These are phyloP conservation scores for Nesoenas mayeri DNA, from an alignment of 2,113 vertebrate genomes.

Conservation along the genomic window DNA sequence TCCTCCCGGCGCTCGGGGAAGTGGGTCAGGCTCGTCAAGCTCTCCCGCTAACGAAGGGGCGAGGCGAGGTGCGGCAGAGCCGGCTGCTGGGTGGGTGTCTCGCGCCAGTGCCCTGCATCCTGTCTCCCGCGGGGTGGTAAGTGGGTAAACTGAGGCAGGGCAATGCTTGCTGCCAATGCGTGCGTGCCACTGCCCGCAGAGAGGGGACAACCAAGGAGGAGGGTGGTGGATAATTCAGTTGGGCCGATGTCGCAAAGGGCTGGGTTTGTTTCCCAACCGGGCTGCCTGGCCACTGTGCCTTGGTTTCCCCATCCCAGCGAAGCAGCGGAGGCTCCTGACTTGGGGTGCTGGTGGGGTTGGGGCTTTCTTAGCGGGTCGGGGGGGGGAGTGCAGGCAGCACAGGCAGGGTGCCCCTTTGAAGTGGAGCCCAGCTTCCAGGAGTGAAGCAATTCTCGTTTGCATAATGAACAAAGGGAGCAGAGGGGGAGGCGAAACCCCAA, in stretches of 20 bases:
- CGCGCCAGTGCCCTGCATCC: background rate
- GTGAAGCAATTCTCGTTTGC: conserved; percentile 49
- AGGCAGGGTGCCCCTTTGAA: conserved; percentile 34
- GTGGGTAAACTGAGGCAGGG: conserved; percentile 58
- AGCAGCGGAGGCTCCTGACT: background rate
- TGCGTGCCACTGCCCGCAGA: background rate
- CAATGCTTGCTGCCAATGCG: rapidly evolving
- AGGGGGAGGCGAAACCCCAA: conserved; percentile 25
- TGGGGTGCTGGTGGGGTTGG: background rate
- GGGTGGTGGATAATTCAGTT: conserved; percentile 24
- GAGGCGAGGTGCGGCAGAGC: conserved; percentile 22
- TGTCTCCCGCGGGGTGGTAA: background rate
- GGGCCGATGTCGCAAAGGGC: conserved; percentile 20
- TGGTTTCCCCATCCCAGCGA: conserved; percentile 1
- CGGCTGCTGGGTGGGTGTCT: conserved; percentile 7
- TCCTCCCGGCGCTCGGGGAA: conserved; percentile 54
- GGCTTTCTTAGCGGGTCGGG: background rate
- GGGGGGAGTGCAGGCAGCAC: background rate
- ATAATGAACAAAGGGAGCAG: conserved; percentile 50
- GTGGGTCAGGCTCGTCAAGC: conserved; percentile 64
- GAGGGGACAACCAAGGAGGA: background rate
- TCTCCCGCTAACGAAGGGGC: conserved; percentile 59
- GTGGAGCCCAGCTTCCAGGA: conserved; percentile 39
- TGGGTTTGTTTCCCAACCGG: background rate
- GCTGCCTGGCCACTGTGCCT: background rate